Base-by-base conservation (phyloP, 2,797 vertebrate genomes). In the Spinus pinus region DNA sequence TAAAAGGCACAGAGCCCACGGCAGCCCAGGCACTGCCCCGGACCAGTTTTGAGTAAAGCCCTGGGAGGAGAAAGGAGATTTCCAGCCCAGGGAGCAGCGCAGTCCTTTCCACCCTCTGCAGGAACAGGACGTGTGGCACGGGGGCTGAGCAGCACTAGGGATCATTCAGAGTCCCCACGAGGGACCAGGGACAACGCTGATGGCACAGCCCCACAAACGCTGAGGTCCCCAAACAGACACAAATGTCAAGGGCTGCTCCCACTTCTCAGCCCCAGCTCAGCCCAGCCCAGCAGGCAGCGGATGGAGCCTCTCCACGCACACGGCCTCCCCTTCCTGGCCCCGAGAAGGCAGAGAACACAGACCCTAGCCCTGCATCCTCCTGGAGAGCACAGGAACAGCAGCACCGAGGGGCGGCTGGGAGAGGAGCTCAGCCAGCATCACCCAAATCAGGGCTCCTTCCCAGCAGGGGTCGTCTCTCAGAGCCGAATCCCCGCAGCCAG, bases 121-220 rank as follows among this genome's bases (percentile, higher is more conserved):
- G 7, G n/a, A 82, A 8, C 5, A 4, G 37, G 22, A 27, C 8
- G 0, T 1, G 2, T 4, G 5, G n/a, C 4, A 1, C 2, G 7
- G 41, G 39, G 35, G n/a, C 28, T 9, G 31, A 30, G 7, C 46
- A 23, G 75, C 12, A 1, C 5, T 19, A 20, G 39, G 23, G 30
- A 17, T 6, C 33, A 14, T 4, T 8, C 25, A 16, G 44, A 30
- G 33, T 12, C 30, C 30, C 30, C 30, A 22, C 3, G 2, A 13
- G 35, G 46, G n/a, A 12, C 12, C 46, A 8, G 39, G 51, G 23
- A 74, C 37, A 47, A 35, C 7, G 31, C 46, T 16, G 49, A 12
- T 4, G 37, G 60, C 62, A 50, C 67, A 72, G 53, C 47, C 27
- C n/a, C 15, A 64, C 28, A 4, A 57, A 41, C 0, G 0, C 61